Evolutionary conservation across 2,797 vertebrate genomes (phyloP).

Genomic region (Pangasius krempfi): DNA sequence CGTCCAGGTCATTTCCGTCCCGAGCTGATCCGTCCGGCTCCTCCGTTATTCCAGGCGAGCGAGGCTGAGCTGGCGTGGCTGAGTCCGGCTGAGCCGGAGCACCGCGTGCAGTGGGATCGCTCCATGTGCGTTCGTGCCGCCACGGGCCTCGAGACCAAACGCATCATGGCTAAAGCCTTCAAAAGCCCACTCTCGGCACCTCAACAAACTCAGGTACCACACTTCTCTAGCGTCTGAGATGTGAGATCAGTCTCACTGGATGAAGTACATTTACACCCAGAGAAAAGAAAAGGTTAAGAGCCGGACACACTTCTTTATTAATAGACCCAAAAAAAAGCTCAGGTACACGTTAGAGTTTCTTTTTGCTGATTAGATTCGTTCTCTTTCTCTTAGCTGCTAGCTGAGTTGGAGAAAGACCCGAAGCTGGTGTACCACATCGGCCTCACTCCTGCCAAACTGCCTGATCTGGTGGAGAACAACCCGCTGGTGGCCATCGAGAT

Average conservation of each 20-base stretch:
- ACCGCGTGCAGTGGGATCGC: slow-evolving; percentile 92
- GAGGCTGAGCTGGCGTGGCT: slow-evolving; percentile 96
- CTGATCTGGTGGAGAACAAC: slow-evolving; percentile 98
- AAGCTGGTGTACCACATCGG: slow-evolving; percentile 98
- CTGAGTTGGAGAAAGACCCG: slow-evolving; percentile 94
- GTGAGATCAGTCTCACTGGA: background rate
- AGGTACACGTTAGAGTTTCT: background rate
- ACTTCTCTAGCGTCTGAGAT: background rate
- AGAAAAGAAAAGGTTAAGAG: background rate
- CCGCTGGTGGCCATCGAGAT: slow-evolving; percentile 98
- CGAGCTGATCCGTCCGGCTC: slow-evolving; percentile 93
- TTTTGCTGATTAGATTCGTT: background rate
- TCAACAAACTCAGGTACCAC: slow-evolving; percentile 89
- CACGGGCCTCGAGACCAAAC: slow-evolving; percentile 94
- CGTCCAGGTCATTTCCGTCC: slow-evolving; percentile 92
- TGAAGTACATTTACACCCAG: background rate
- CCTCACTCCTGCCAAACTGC: slow-evolving; percentile 91
- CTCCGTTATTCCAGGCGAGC: slow-evolving; percentile 88
- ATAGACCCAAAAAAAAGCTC: background rate
- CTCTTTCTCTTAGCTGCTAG: slow-evolving; percentile 80
- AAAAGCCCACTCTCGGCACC: slow-evolving; percentile 94
- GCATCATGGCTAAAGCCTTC: slow-evolving; percentile 98
- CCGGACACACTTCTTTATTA: background rate
- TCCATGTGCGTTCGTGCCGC: slow-evolving; percentile 97
- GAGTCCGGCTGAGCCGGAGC: slow-evolving; percentile 94